Evolutionary conservation across 2,797 vertebrate genomes (phyloP).

Genomic region (Clarias pachynema): DNA sequence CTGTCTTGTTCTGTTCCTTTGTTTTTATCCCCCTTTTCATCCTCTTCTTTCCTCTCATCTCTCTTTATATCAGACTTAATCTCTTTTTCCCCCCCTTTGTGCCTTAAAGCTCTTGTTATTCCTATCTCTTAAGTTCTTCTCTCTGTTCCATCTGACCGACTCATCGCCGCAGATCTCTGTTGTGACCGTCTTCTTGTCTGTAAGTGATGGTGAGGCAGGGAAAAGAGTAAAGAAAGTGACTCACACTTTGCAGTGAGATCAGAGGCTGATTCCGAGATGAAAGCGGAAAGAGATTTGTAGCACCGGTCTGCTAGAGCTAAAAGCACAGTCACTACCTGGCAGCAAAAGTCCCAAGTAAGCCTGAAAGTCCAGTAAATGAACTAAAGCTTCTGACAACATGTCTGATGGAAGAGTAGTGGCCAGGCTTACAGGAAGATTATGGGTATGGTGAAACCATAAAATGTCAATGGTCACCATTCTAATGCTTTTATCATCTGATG

Average conservation of each 20-base stretch:
- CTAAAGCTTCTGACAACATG: not conserved
- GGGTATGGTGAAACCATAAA: constrained; percentile 1
- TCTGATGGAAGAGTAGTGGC: constrained; percentile 1
- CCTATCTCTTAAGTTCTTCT: constrained; percentile 4
- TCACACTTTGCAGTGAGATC: constrained; percentile 18
- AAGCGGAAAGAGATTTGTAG: constrained; percentile 14
- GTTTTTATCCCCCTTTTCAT: not conserved
- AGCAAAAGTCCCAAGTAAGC: constrained; percentile 12
- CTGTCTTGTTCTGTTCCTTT: not conserved
- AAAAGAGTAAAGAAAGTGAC: constrained; percentile 28
- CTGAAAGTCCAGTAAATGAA: constrained; percentile 33
- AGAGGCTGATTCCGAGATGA: constrained; percentile 26
- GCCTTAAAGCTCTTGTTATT: not conserved
- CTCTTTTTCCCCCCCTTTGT: not conserved
- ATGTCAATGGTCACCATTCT: not conserved
- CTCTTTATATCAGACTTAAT: not conserved
- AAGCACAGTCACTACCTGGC: constrained; percentile 23
- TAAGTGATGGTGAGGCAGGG: constrained; percentile 9
- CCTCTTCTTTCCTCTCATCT: not conserved
- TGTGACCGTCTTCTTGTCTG: not conserved
- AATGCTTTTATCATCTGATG: constrained; percentile 2
- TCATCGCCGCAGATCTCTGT: constrained; percentile 5
- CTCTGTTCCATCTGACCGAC: not conserved
- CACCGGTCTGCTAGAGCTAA: not conserved
- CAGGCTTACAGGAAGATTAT: constrained; percentile 31